These are phyloP conservation scores for Xiphophorus birchmanni DNA, from an alignment of 2,797 vertebrate species.

Conservation along the genomic window DNA sequence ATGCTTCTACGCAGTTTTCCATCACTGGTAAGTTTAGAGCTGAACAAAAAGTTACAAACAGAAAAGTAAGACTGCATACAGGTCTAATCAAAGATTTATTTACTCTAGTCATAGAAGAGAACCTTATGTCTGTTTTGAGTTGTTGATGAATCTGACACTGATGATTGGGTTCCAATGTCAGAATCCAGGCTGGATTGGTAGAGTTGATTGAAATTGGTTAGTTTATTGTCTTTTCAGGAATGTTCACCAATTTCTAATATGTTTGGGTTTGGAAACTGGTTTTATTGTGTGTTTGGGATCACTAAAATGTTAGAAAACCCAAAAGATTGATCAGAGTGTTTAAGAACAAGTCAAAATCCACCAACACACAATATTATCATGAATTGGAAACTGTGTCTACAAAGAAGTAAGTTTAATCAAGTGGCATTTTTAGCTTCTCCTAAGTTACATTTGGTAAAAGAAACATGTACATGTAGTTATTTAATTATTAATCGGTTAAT, in stretches of 20 bases:
- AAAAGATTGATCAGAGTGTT: not conserved
- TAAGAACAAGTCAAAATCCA: not conserved
- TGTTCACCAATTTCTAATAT: not conserved
- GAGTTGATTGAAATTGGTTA: not conserved
- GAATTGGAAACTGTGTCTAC: not conserved
- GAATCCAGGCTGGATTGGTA: not conserved
- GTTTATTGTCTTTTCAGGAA: not conserved
- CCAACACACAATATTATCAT: not conserved
- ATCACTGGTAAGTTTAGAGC: slow-evolving; percentile 84
- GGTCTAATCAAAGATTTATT: not conserved
- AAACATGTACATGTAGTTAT: too few relatives aligned
- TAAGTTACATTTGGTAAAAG: too few relatives aligned
- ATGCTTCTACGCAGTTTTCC: slow-evolving; percentile 86
- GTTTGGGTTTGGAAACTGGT: not conserved
- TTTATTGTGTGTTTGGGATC: not conserved
- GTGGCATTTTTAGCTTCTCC: too few relatives aligned
- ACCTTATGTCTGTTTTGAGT: not conserved
- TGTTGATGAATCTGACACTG: too few relatives aligned
- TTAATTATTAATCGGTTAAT: too few relatives aligned
- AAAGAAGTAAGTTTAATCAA: not conserved
- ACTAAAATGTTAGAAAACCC: not conserved
- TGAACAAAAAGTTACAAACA: not conserved
- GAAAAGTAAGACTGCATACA: not conserved
- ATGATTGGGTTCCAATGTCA: not conserved
- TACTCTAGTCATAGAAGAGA: not conserved